These are phyloP conservation scores for Chelmon rostratus DNA, from an alignment of 2,797 vertebrate species.

Conservation along the genomic window DNA sequence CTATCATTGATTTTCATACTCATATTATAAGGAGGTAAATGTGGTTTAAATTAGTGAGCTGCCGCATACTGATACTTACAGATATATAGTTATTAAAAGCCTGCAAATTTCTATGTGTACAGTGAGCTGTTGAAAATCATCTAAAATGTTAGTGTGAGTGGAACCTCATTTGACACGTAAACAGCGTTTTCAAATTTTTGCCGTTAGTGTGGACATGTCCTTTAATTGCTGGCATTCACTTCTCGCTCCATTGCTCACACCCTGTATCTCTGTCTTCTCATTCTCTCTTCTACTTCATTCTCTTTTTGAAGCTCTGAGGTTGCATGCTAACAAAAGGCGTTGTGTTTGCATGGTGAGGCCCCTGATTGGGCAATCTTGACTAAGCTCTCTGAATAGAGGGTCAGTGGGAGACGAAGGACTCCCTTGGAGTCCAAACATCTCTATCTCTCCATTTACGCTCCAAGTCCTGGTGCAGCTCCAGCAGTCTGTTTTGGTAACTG, in stretches of 20 bases:
- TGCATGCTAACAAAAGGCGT: slow-evolving; percentile 85
- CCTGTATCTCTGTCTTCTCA: slow-evolving; percentile 69
- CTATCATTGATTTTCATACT: slow-evolving; percentile 13
- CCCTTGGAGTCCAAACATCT: slow-evolving; percentile 78
- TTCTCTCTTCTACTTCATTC: slow-evolving; percentile 72
- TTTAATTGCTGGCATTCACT: slow-evolving; percentile 78
- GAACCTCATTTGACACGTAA: slow-evolving; percentile 50
- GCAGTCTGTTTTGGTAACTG: slow-evolving; percentile 29
- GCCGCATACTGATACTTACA: background rate
- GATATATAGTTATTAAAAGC: background rate
- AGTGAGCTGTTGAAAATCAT: slow-evolving; percentile 32
- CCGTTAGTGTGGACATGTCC: slow-evolving; percentile 52
- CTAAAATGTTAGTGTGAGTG: slow-evolving; percentile 26
- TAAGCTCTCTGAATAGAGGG: slow-evolving; percentile 85
- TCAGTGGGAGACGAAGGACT: slow-evolving; percentile 83
- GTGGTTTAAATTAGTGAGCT: slow-evolving; percentile 8
- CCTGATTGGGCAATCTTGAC: slow-evolving; percentile 85
- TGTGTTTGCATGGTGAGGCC: slow-evolving; percentile 86
- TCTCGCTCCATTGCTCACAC: slow-evolving; percentile 60
- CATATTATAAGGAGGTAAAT: slow-evolving; percentile 20
- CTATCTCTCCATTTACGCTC: slow-evolving; percentile 72
- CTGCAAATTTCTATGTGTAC: background rate
- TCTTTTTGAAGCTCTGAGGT: slow-evolving; percentile 73
- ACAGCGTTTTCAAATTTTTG: slow-evolving; percentile 57
- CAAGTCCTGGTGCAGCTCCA: slow-evolving; percentile 29